Conservation (phyloP, 2,113 vertebrate genomes). For the Callipepla californica region DNA sequence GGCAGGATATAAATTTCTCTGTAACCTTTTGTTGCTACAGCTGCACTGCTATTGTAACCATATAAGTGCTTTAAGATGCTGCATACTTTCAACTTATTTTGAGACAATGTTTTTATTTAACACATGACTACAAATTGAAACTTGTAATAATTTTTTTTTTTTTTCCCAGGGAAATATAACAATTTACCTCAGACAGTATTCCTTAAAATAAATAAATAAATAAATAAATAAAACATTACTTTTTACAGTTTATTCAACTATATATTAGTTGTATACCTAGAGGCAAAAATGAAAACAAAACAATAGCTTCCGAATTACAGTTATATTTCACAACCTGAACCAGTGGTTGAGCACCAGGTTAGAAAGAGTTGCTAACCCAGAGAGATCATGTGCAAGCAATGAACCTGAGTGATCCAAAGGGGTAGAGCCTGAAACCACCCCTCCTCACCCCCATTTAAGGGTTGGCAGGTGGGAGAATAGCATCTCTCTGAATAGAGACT, state of each 20-base stretch:
- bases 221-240: neutral
- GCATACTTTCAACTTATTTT: neutral
- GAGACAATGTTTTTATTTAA: neutral
- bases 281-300: neutral
- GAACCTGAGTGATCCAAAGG: too few relatives aligned
- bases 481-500: too few relatives aligned
- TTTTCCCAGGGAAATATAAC: neutral
- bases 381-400: too few relatives aligned
- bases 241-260: neutral
- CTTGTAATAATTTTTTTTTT: neutral
- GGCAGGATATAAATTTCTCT: neutral
- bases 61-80: neutral
- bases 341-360: too few relatives aligned
- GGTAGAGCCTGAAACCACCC: too few relatives aligned
- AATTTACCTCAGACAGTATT: neutral
- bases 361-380: too few relatives aligned
- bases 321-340: too few relatives aligned
- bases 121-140: neutral
- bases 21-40: neutral
- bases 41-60: neutral
- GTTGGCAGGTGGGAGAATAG: too few relatives aligned
- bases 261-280: neutral
- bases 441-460: too few relatives aligned
- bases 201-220: neutral
- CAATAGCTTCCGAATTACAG: too few relatives aligned